Base-by-base conservation (phyloP, 92 coral and sea anemone genomes). In the Paramuricea clavata region DNA sequence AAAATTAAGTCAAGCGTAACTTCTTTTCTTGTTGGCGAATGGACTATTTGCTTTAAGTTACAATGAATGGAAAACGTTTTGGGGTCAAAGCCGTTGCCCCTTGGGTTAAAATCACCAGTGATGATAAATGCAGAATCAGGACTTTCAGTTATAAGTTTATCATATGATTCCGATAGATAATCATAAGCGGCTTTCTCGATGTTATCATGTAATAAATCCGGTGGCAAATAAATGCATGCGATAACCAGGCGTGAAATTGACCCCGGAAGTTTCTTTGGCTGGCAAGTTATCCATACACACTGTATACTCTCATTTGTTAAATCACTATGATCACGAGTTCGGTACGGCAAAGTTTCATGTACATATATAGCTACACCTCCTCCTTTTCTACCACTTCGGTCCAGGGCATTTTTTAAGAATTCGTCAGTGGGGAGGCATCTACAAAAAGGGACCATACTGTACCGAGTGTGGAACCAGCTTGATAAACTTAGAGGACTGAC, bases 1-100 rank as follows among this genome's bases (percentile, higher is more conserved):
- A 61, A 61, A 61, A 61, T 61, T 26, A 61, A 61, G 69, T 61
- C 69, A 61, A 61, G 69, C 26, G 69, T 61, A 61, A 19, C 69
- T 61, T 61, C 69, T 6, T 61, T 61, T 61, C 69, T 61, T 61
- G 69, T 61, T 61, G 69, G 69, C 16, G 69, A 61, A 61, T 16
- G 69, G 69, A 23, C 69, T 61, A 61, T 61, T 61, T 61, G 69
- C 69, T 61, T 61, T 61, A 61, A 23, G 12, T 61, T 61, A 61
- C 69, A 54, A 12, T 61, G 69, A 61, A 13, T 61, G 69, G 69
- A 61, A 61, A 61, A 16, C 30, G 13, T 19, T 61, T 61, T 61
- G 4, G 1, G 9, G 13, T 61, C 69, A 19, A 61, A 61, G 69
- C 69, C 69, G 10, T 47, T 47, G 52, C 52, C 52, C 52, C 10